Evolutionary conservation across 2,113 vertebrate species (phyloP).

Genomic region (Vulpes ferrilata): DNA sequence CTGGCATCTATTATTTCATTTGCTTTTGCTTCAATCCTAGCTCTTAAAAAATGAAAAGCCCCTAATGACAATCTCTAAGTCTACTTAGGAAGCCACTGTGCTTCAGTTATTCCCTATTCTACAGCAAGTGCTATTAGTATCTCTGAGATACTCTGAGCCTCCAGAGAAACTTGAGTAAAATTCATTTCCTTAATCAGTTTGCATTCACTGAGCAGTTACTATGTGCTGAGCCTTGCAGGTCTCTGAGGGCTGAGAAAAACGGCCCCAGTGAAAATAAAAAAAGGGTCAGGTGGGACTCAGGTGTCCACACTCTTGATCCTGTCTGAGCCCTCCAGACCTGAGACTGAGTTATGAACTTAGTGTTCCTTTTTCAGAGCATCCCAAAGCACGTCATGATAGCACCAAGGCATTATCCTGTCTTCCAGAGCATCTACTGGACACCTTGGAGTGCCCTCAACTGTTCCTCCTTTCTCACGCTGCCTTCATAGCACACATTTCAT

Average conservation of each 20-base stretch:
- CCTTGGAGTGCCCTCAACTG: not conserved
- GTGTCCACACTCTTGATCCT: not conserved
- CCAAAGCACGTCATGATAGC: not conserved
- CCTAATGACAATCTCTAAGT: not conserved
- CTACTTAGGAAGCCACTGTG: not conserved
- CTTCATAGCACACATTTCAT: not conserved
- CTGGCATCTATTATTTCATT: conserved; percentile 10
- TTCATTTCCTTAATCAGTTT: not conserved
- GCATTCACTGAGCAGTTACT: not conserved
- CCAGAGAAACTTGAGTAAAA: not conserved
- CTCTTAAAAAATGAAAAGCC: conserved; percentile 37
- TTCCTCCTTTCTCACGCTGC: accelerated
- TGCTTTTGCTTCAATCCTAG: conserved; percentile 14
- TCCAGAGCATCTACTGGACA: too few relatives aligned
- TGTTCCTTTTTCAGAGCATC: not conserved
- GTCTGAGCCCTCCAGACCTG: conserved; percentile 70
- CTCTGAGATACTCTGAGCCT: not conserved
- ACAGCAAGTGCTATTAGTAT: not conserved
- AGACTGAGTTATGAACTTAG: conserved; percentile 74
- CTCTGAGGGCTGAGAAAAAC: conserved; percentile 84
- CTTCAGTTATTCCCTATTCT: not conserved
- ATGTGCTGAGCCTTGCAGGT: not conserved
- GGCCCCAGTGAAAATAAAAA: conserved; percentile 86
- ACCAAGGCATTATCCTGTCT: not conserved
- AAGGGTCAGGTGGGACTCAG: conserved; percentile 86